Percentiles rank a stretch among this genome's conserved stretches.
These are phyloP conservation scores for Hemicordylus capensis DNA, from an alignment of 2,113 vertebrate genomes.

Conservation along the genomic window DNA sequence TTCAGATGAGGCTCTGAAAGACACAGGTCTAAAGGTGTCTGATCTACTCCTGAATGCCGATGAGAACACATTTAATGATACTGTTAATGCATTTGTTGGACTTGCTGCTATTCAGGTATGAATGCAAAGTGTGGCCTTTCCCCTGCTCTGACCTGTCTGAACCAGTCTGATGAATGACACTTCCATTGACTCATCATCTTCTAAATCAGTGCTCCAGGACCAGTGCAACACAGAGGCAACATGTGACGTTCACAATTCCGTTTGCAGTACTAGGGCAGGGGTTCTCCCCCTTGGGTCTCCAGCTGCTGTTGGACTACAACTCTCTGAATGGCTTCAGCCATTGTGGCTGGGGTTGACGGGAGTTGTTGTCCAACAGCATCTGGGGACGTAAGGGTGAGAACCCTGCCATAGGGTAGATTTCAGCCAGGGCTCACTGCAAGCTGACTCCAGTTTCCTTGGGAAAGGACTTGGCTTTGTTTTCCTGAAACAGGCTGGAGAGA, in stretches of 20 bases:
- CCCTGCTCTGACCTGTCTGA: neutral
- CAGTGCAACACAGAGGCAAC: neutral
- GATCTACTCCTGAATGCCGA: slow-evolving; percentile 83
- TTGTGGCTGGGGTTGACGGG: too few relatives aligned
- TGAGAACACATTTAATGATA: slow-evolving; percentile 88
- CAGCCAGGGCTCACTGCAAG: neutral
- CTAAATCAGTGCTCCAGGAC: neutral
- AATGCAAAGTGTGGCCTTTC: fast-evolving
- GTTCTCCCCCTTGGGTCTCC: too few relatives aligned
- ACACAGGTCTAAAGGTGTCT: slow-evolving; percentile 86
- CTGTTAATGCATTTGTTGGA: slow-evolving; percentile 86
- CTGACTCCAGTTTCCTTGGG: neutral
- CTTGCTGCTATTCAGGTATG: slow-evolving; percentile 94
- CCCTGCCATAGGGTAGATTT: too few relatives aligned
- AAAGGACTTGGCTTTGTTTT: neutral
- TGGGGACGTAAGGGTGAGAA: too few relatives aligned
- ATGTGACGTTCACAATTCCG: neutral
- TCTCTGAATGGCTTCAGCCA: too few relatives aligned
- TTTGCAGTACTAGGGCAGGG: neutral
- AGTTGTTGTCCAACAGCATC: too few relatives aligned
- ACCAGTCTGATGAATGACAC: neutral
- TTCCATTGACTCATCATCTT: neutral
- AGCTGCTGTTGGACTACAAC: too few relatives aligned
- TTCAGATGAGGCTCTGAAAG: slow-evolving; percentile 83
- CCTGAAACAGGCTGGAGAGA: neutral